Evolutionary conservation across 1,140 invertebrate species (phyloP), one percentile per base, ranked within the genome.

Genomic region (Phortica variegata): DNA sequence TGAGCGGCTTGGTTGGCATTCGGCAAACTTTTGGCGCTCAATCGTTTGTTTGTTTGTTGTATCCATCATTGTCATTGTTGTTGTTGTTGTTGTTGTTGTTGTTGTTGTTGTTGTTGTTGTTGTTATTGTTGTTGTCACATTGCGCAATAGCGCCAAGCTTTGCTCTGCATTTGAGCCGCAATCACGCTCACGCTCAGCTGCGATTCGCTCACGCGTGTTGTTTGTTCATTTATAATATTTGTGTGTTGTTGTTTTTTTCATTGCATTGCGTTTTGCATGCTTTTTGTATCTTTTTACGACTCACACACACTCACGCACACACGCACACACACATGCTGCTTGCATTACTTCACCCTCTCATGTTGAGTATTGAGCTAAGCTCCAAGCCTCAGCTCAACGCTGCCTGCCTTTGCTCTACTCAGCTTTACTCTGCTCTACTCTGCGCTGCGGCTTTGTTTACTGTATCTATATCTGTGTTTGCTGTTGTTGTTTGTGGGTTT

Each of bases 111-210:
- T 42, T 43, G 23, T 7, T 47, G 42, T 34, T 54, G 41, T 18
- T 43, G 39, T 21, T 29, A 47, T 34, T 46, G 39, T 39, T 15
- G 56, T 48, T 68, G n/a, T n/a, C n/a, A n/a, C n/a, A 60, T 66
- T 66, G 63, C 63, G 63, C 63, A 66, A 66, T 66, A 62, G 60
- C 49, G 52, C 52, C 49, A 47, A 52, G 47, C 38, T 37, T 57
- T 26, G 32, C 39, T 37, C 55, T 52, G 32, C 18, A 36, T 23
- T 46, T 47, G 15, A 33, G 43, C 49, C 17, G 3, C 7, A 41
- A 13, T 20, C 17, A 29, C 18, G 26, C 43, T 40, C 31, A 45
- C 33, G 40, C 38, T 47, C 21, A 47, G 15, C 42, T 4, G 42
- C 36, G 12, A 18, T 7, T 34, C 5, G 33, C 33, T 34, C 33